Conservation (phyloP, 2,113 vertebrate genomes). For the Odontesthes bonariensis region DNA sequence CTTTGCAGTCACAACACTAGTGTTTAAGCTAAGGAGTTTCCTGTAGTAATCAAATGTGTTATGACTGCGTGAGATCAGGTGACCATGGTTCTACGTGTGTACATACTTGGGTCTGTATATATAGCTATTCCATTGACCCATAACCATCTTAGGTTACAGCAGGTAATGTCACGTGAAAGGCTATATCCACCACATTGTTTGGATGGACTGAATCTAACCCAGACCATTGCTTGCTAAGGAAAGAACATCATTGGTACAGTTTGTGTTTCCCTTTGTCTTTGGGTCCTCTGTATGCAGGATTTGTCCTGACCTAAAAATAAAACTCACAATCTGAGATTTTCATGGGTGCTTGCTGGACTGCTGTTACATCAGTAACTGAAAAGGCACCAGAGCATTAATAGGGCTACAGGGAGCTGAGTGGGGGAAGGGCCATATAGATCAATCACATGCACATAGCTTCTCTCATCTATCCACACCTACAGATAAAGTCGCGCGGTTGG, state of each 20-base stretch:
- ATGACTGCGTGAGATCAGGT: conserved; percentile 51
- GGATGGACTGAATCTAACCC: neutral
- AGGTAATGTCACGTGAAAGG: conserved; percentile 1
- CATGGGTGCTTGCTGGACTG: conserved; percentile 46
- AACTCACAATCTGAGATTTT: conserved; percentile 8
- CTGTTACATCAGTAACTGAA: conserved; percentile 60
- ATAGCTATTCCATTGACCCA: neutral
- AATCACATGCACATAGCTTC: conserved; percentile 74
- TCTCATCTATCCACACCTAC: conserved; percentile 76
- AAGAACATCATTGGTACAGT: neutral
- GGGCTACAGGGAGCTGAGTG: conserved; percentile 44
- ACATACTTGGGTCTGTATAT: neutral
- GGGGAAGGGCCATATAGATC: conserved; percentile 76
- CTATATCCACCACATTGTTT: conserved; percentile 3
- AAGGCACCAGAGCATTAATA: conserved; percentile 59
- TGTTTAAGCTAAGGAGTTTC: conserved; percentile 50
- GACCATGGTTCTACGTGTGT: neutral
- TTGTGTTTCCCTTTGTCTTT: conserved; percentile 14
- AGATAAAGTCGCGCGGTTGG: conserved; percentile 70
- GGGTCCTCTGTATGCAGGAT: conserved; percentile 7
- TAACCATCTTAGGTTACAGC: neutral
- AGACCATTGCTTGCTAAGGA: neutral
- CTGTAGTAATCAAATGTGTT: conserved; percentile 48
- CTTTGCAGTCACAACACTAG: conserved; percentile 66
- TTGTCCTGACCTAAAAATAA: conserved; percentile 41